Evolutionary conservation across 2,888 invertebrate species (phyloP).

Genomic region (Ypsolopha scabrella): DNA sequence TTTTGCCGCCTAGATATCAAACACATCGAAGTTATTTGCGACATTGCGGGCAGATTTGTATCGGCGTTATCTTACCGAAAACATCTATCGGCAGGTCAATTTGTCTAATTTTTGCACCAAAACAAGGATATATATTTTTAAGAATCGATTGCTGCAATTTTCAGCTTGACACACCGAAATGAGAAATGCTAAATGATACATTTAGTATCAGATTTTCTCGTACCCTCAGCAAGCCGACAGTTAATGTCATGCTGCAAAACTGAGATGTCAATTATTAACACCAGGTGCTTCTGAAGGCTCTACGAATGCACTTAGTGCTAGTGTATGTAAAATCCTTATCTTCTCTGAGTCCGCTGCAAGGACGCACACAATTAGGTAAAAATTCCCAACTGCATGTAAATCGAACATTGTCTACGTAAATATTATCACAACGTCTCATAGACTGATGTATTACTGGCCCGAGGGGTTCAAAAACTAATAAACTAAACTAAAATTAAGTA

Average conservation of each 20-base stretch:
- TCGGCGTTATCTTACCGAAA: too few relatives aligned
- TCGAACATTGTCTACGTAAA: conserved; percentile 37
- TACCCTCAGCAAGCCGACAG: neutral
- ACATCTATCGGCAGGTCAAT: too few relatives aligned
- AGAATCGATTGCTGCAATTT: too few relatives aligned
- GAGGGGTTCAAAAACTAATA: conserved; percentile 51
- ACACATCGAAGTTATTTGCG: too few relatives aligned
- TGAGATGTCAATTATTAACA: neutral
- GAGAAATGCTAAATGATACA: too few relatives aligned
- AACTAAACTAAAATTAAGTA: conserved; percentile 60
- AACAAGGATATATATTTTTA: too few relatives aligned
- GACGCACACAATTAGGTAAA: neutral
- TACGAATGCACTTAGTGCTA: neutral
- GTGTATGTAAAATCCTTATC: neutral
- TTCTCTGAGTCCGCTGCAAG: conserved; percentile 12
- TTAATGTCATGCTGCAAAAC: neutral
- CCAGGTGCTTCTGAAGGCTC: neutral
- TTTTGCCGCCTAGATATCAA: too few relatives aligned
- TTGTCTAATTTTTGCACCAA: too few relatives aligned
- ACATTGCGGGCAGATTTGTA: too few relatives aligned
- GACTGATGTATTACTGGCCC: conserved; percentile 63
- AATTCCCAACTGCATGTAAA: conserved; percentile 1
- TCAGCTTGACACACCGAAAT: too few relatives aligned
- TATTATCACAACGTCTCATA: conserved; percentile 66
- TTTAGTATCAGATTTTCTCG: too few relatives aligned